phyloP scores from a whole-genome alignment of 2,888 invertebrate species.

The Tryphoninae sp. region DNA sequence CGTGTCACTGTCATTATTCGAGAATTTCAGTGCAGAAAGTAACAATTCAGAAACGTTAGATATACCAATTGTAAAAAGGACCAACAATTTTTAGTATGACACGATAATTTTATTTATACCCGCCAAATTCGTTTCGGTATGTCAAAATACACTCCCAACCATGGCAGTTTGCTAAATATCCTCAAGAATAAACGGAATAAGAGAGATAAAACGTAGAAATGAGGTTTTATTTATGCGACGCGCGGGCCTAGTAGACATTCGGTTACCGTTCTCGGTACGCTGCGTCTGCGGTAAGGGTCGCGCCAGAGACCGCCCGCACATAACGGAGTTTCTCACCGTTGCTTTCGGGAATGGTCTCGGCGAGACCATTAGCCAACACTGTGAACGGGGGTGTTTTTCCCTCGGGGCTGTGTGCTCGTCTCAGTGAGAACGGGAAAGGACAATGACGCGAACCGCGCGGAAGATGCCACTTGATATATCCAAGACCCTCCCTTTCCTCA shows the following conservation, averaged over 20 bases:
- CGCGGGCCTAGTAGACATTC: conserved; percentile 65
- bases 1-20: not conserved
- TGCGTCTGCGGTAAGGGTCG: conserved; percentile 53
- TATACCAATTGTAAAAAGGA: not conserved
- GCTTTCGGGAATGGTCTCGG: conserved; percentile 64
- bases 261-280: conserved; percentile 47
- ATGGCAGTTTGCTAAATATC: not conserved
- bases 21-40: not conserved
- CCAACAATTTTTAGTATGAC: not conserved
- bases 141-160: not conserved
- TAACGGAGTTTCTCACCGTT: conserved; percentile 65
- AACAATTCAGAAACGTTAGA: not conserved
- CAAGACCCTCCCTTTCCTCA: not conserved
- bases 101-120: no score
- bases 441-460: conserved; percentile 49
- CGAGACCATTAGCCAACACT: conserved; percentile 67
- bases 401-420: conserved; percentile 57
- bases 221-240: conserved; percentile 67
- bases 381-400: conserved; percentile 48
- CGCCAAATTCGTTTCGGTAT: not conserved
- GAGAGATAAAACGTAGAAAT: conserved; percentile 31
- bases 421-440: conserved; percentile 52
- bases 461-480: conserved; percentile 61
- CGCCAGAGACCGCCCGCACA: conserved; percentile 63
- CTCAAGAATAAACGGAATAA: not conserved